Evolutionary conservation across 1,140 invertebrate genomes (phyloP).

Genomic region (Drosophila lacertosa): DNA sequence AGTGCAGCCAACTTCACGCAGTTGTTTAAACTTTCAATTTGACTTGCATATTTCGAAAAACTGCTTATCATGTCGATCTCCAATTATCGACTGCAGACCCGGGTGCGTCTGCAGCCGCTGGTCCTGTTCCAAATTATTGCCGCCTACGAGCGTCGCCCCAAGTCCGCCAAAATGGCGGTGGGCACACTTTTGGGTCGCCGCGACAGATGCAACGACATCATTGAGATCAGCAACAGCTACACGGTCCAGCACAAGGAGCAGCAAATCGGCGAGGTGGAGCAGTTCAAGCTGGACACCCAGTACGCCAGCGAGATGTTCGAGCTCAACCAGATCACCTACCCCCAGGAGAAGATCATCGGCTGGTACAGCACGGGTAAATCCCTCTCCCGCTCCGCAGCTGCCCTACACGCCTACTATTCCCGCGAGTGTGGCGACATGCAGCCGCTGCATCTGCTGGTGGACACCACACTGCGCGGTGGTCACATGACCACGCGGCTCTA

Average conservation of each 20-base stretch:
- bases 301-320: constrained; percentile 61
- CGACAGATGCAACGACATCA: constrained; percentile 32
- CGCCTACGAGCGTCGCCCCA: constrained; percentile 61
- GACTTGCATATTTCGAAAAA: background rate
- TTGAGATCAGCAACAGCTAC: constrained; percentile 63
- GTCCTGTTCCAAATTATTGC: constrained; percentile 67
- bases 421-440: constrained; percentile 43
- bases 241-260: constrained; percentile 55
- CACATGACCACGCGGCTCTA: constrained; percentile 48
- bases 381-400: constrained; percentile 33
- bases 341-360: constrained; percentile 60
- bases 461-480: constrained; percentile 41
- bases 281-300: constrained; percentile 52
- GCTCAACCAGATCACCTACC: constrained; percentile 53
- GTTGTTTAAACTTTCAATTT: background rate
- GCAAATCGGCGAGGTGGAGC: constrained; percentile 14
- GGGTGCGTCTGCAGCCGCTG: constrained; percentile 57
- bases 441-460: constrained; percentile 59
- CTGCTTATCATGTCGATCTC: constrained; percentile 30
- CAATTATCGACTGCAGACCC: constrained; percentile 43
- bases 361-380: constrained; percentile 62
- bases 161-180: constrained; percentile 39
- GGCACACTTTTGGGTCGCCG: constrained; percentile 58
- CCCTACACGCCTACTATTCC: constrained; percentile 52
- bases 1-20: constrained; percentile 50